Evolutionary conservation across 2,113 vertebrate species (phyloP).

Genomic region (Silurus glanis): DNA sequence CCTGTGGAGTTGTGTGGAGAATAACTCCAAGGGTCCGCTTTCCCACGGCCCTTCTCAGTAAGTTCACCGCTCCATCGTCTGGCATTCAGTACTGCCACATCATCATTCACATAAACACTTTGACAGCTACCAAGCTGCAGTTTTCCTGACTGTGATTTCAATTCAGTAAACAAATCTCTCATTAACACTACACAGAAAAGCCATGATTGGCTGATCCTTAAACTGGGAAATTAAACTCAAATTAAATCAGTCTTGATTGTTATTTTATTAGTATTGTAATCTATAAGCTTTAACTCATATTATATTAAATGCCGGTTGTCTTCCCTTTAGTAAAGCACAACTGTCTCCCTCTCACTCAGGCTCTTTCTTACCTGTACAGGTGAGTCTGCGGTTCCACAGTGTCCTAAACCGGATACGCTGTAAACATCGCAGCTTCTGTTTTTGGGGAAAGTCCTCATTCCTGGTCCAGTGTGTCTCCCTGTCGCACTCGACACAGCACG

Average conservation of each 20-base stretch:
- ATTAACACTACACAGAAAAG: background rate
- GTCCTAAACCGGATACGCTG: conserved; percentile 69
- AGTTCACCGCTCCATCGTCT: conserved; percentile 68
- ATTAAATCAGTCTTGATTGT: background rate
- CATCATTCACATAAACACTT: conserved; percentile 4
- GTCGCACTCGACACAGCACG: conserved; percentile 66
- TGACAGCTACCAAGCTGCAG: conserved; percentile 9
- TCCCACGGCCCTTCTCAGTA: conserved; percentile 70
- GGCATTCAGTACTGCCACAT: conserved; percentile 55
- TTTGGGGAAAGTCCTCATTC: conserved; percentile 76
- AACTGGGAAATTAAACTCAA: background rate
- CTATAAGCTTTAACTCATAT: background rate
- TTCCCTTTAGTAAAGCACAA: background rate
- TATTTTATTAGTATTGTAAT: background rate
- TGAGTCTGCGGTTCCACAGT: conserved; percentile 47
- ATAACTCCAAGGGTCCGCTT: conserved; percentile 63
- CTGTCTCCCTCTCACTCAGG: background rate
- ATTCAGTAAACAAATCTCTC: background rate
- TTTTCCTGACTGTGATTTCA: background rate
- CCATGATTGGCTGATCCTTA: background rate
- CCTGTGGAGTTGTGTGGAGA: conserved; percentile 63
- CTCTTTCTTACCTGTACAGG: conserved; percentile 68
- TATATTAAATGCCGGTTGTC: too few relatives aligned
- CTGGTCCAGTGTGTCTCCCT: conserved; percentile 65
- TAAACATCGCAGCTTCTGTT: conserved; percentile 75